phyloP scores from a whole-genome alignment of 2,888 invertebrate genomes.

The Athetis lepigone region DNA sequence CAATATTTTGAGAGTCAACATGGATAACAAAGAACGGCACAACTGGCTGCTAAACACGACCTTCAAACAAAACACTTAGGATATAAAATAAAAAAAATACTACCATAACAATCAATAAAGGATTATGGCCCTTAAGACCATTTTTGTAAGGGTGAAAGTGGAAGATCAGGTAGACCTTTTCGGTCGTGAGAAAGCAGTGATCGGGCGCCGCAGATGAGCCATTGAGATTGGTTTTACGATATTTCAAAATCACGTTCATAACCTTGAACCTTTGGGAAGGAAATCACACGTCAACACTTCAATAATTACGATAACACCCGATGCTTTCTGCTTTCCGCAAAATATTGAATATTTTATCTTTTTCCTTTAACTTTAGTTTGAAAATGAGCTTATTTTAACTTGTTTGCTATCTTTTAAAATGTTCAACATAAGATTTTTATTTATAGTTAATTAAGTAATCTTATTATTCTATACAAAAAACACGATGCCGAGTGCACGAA shows the following conservation, averaged over 20 bases:
- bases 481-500: slow-evolving; percentile 17
- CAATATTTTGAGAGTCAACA: slow-evolving; percentile 84
- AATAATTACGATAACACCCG: slow-evolving; percentile 64
- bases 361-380: no score
- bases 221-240: slow-evolving; percentile 87
- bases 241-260: slow-evolving; percentile 86
- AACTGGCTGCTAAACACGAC: slow-evolving; percentile 84
- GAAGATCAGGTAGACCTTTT: slow-evolving; percentile 52
- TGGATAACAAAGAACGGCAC: slow-evolving; percentile 86
- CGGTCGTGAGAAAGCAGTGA: slow-evolving; percentile 85
- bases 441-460: not conserved
- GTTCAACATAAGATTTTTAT: no score
- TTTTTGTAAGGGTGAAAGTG: slow-evolving; percentile 53
- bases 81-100: slow-evolving; percentile 71
- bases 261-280: slow-evolving; percentile 86
- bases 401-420: no score
- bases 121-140: slow-evolving; percentile 64
- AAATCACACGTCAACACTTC: slow-evolving; percentile 79
- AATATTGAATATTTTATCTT: slow-evolving; percentile 27
- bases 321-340: slow-evolving; percentile 40
- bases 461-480: not conserved
- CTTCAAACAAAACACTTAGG: slow-evolving; percentile 82
- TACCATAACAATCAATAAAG: slow-evolving; percentile 58
- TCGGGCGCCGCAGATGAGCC: slow-evolving; percentile 78
- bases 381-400: no score